A percentile compares a stretch with the other conserved stretches of the same genome.
Conservation (phyloP, 1,140 invertebrate genomes). For the Apis florea region DNA sequence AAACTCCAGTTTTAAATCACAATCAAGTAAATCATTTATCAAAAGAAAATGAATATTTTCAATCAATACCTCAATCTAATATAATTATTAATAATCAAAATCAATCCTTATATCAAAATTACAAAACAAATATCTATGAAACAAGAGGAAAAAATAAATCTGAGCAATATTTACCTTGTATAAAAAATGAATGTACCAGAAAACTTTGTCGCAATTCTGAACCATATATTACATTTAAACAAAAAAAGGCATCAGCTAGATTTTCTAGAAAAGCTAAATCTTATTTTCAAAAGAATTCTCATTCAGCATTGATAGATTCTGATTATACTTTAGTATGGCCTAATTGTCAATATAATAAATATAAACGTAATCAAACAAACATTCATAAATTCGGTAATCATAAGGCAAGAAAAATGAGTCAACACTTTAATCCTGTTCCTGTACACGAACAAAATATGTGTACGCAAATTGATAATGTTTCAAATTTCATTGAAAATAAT, state of each 20-base stretch:
- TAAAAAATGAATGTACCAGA: conserved; percentile 20
- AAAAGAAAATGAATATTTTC: not conserved
- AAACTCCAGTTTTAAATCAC: not conserved
- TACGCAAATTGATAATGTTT: not conserved
- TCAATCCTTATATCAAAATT: not conserved
- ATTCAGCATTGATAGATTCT: conserved; percentile 47
- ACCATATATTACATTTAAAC: conserved; percentile 43
- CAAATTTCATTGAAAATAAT: conserved; percentile 18
- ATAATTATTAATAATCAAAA: not conserved
- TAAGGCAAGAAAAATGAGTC: conserved; percentile 5
- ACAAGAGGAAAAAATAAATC: conserved; percentile 54
- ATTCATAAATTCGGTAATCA: conserved; percentile 16
- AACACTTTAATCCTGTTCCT: conserved; percentile 10
- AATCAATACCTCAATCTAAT: not conserved
- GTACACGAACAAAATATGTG: not conserved
- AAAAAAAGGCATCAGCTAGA: conserved; percentile 20
- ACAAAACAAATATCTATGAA: not conserved
- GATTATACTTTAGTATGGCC: conserved; percentile 54
- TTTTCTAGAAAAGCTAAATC: conserved; percentile 53
- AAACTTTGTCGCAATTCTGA: conserved; percentile 46
- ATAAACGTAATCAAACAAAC: conserved; percentile 43
- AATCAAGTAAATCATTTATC: conserved; percentile 1
- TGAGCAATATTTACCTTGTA: conserved; percentile 54
- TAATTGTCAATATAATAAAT: conserved; percentile 34
- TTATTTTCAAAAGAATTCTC: conserved; percentile 60